Conservation (phyloP, 2,113 vertebrate species). For the Tyrannus savana region DNA sequence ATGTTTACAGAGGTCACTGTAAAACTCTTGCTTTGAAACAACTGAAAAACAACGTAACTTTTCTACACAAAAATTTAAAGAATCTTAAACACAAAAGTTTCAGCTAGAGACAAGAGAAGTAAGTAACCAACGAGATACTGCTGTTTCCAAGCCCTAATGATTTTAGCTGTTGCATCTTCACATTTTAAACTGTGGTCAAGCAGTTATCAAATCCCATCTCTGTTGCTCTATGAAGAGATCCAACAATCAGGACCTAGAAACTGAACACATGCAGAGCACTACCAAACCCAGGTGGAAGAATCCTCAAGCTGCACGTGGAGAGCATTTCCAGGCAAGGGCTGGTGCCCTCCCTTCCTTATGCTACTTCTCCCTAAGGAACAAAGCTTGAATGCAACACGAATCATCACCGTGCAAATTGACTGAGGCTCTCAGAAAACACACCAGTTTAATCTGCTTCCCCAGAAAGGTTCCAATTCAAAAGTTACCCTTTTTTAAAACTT, state of each 20-base stretch:
- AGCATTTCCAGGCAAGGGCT: neutral
- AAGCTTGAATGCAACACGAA: neutral
- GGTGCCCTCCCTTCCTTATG: neutral
- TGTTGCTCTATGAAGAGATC: neutral
- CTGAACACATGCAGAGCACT: fast-evolving
- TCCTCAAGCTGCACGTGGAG: neutral
- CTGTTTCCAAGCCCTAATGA: neutral
- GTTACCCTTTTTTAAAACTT: neutral
- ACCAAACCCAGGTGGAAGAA: neutral
- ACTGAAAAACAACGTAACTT: neutral
- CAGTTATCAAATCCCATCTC: neutral
- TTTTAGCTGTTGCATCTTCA: neutral
- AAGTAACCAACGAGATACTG: neutral
- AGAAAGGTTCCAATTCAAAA: neutral
- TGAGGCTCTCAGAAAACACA: neutral
- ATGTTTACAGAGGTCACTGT: neutral
- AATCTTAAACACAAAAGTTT: neutral
- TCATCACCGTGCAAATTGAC: neutral
- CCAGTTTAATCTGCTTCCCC: neutral
- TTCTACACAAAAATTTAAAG: neutral
- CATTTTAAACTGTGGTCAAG: neutral
- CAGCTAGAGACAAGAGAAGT: neutral
- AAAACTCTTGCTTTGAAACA: neutral
- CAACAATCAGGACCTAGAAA: neutral
- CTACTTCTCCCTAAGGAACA: neutral